Evolutionary conservation across 2,888 invertebrate genomes (phyloP).

Genomic region (Sialis lutaria): DNA sequence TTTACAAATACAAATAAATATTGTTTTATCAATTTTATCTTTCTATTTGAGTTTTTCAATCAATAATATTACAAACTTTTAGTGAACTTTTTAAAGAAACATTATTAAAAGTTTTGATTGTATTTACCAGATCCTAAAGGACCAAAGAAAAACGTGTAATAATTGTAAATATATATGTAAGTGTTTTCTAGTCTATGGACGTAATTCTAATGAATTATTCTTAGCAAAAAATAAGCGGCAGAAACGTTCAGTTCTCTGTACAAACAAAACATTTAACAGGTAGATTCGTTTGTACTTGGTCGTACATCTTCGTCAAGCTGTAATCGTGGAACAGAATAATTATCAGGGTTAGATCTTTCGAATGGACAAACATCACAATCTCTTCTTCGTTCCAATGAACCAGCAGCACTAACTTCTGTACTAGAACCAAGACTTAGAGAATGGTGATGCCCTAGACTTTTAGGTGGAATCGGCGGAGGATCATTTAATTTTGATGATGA

Average conservation of each 20-base stretch:
- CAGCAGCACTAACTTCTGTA: slow-evolving; percentile 14
- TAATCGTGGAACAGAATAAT: slow-evolving; percentile 23
- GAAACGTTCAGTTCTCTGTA: neutral
- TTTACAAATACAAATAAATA: too few species aligned
- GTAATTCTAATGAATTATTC: too few species aligned
- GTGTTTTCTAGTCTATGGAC: too few species aligned
- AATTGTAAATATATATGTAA: too few species aligned
- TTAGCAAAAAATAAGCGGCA: too few species aligned
- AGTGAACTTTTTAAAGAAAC: too few species aligned
- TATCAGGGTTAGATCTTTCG: slow-evolving; percentile 18
- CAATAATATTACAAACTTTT: too few species aligned
- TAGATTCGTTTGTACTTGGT: slow-evolving; percentile 3
- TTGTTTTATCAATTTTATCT: too few species aligned
- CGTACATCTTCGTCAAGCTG: slow-evolving; percentile 13
- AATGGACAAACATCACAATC: slow-evolving; percentile 10
- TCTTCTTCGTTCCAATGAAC: slow-evolving; percentile 7
- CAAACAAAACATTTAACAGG: slow-evolving; percentile 1
- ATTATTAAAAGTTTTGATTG: too few species aligned
- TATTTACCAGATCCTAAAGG: too few species aligned
- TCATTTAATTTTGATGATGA: slow-evolving; percentile 18
- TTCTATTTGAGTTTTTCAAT: too few species aligned
- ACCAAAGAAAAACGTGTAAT: too few species aligned
- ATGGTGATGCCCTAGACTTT: slow-evolving; percentile 9
- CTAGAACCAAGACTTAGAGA: slow-evolving; percentile 17
- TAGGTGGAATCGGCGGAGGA: slow-evolving; percentile 22